Conservation (phyloP, 2,888 invertebrate genomes). For the Trichogramma evanescens region DNA sequence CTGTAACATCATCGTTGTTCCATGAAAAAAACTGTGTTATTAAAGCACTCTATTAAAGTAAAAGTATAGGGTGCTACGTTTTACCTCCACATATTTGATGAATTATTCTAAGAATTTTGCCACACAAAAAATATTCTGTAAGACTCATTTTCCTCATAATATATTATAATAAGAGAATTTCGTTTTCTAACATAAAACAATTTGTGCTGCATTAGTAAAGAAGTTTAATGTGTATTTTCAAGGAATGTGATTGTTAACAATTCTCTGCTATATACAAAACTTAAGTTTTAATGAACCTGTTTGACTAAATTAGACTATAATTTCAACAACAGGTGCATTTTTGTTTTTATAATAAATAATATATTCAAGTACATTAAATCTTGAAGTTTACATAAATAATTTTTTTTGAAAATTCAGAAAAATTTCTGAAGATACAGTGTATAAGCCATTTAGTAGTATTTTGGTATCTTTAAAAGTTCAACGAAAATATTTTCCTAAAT, state of each 20-base stretch:
- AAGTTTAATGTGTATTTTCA: slow-evolving; percentile 18
- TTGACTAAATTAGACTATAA: slow-evolving; percentile 6
- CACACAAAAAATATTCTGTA: slow-evolving; percentile 15
- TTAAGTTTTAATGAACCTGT: background rate
- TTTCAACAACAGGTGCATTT: slow-evolving; percentile 6
- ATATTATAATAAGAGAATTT: slow-evolving; percentile 14
- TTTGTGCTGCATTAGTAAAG: slow-evolving; percentile 16
- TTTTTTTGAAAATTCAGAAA: too few relatives aligned
- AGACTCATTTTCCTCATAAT: slow-evolving; percentile 17
- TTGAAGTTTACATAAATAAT: background rate
- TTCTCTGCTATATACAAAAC: slow-evolving; percentile 9
- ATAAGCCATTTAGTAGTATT: too few relatives aligned
- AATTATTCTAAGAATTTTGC: slow-evolving; percentile 1
- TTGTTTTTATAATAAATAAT: slow-evolving; percentile 6
- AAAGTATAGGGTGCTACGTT: slow-evolving; percentile 2
- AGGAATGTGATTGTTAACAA: slow-evolving; percentile 10
- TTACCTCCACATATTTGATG: slow-evolving; percentile 6
- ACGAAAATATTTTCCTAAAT: too few relatives aligned
- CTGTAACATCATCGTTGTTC: slow-evolving; percentile 22
- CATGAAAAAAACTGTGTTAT: slow-evolving; percentile 19
- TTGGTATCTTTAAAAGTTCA: too few relatives aligned
- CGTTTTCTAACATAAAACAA: slow-evolving; percentile 15
- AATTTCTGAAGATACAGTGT: too few relatives aligned
- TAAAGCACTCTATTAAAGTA: slow-evolving; percentile 13
- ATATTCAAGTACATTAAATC: slow-evolving; percentile 1